Base-by-base conservation (phyloP, 2,797 vertebrate species). In the Tarsius wallacei region DNA sequence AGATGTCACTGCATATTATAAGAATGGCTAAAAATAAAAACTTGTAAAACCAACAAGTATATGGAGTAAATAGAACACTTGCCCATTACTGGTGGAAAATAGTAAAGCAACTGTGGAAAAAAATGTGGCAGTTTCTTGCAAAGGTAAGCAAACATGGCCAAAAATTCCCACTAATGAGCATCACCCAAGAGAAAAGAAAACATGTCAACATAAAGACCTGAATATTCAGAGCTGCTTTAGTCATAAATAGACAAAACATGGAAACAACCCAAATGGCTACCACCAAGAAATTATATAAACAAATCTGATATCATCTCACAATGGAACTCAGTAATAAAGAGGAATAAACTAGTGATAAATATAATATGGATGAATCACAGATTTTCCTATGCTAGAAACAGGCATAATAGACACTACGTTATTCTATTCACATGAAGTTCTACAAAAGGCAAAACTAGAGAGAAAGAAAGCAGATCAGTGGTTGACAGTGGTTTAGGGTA, bases 281-380 rank as follows among this genome's bases (percentile, higher is more conserved):
- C 73, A 71, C 55, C 36, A 28, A 83, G 22, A 31, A 11, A 78
- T 68, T 26, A 70, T 8, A 47, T 51, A 86, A 66, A 57, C 10
- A 78, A 90, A 81, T 53, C 5, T 33, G 15, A 36, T 42, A 57
- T 49, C 59, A 57, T 51, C 42, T 90, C 68, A 17, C 26, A 74
- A 94, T 42, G 28, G 33, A 42, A 81, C 13, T 86, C 42, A 74
- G 16, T 28, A 91, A 76, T 87, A 86, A 93, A 59, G n/a, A 77
- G 26, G 61, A 81, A 80, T 81, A 66, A 95, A 74, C 49, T 81
- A 81, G 1, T 26, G 59, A 51, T 15, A 51, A 1, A 31, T 80
- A 17, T n/a, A 84, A 87, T 24, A 87, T 42, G 17, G 24, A 76
- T 82, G 53, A 82, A 61, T 87, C n/a, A 80, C 49, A 76, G 74